Percentiles rank a stretch among this genome's conserved stretches.
These are phyloP conservation scores for Dasypus novemcinctus DNA, from an alignment of 2,113 vertebrate species.

Conservation along the genomic window DNA sequence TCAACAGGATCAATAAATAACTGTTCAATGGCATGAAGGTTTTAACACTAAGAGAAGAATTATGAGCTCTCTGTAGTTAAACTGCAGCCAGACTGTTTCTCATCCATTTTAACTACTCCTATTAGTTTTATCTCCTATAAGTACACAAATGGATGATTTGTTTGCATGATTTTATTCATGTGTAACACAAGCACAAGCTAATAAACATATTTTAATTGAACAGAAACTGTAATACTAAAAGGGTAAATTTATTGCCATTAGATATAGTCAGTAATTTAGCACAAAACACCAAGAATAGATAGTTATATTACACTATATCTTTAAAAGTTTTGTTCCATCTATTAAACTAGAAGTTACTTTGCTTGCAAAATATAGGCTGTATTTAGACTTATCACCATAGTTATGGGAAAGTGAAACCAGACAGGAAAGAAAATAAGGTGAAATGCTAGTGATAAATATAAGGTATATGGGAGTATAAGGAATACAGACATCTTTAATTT, in stretches of 20 bases:
- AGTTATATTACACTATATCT: not conserved
- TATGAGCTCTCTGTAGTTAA: not conserved
- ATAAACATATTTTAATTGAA: conserved; percentile 29
- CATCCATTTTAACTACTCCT: not conserved
- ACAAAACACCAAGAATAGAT: not conserved
- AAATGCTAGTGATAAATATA: not conserved
- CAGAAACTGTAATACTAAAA: not conserved
- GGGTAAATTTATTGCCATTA: not conserved
- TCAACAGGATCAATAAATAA: conserved; percentile 56
- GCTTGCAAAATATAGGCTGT: not conserved
- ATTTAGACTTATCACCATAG: not conserved
- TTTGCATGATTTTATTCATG: not conserved
- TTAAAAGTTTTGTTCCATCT: not conserved
- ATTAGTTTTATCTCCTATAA: not conserved
- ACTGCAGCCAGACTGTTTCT: not conserved
- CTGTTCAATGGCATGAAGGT: not conserved
- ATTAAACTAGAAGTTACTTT: not conserved
- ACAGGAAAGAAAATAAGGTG: not conserved
- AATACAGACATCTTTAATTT: not conserved
- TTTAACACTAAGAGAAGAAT: conserved; percentile 30
- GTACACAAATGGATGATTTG: not conserved
- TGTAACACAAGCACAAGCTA: not conserved
- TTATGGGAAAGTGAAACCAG: not conserved
- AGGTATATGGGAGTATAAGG: not conserved
- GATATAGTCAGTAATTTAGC: not conserved